Conservation (phyloP, 2,888 invertebrate genomes). For the Conus canariensis region DNA sequence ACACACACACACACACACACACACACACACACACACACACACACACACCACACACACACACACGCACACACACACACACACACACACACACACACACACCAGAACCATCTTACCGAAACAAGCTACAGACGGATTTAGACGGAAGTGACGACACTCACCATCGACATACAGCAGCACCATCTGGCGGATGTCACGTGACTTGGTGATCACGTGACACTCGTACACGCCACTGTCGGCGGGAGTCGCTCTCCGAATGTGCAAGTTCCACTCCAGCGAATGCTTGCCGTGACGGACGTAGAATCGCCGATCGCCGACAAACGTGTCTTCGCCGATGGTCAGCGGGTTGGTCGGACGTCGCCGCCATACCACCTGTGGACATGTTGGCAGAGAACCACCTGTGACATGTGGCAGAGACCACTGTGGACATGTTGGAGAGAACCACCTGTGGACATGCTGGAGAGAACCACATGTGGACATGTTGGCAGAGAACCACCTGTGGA, state of each 20-base stretch:
- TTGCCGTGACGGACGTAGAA: conserved; percentile 57
- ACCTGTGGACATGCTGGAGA: no score
- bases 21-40: neutral
- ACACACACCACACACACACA: no score
- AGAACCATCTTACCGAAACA: neutral
- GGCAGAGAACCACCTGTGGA: no score
- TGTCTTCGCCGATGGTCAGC: conserved; percentile 60
- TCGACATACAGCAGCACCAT: conserved; percentile 57
- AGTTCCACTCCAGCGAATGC: conserved; percentile 62
- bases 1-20: no score
- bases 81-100: neutral
- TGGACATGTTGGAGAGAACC: no score
- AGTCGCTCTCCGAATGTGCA: conserved; percentile 61
- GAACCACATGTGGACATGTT: no score
- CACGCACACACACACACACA: neutral
- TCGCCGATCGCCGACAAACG: conserved; percentile 58
- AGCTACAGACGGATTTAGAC: no score
- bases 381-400: no score
- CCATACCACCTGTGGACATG: conserved; percentile 60
- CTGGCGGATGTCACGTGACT: conserved; percentile 57
- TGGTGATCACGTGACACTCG: conserved; percentile 67
- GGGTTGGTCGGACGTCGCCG: conserved; percentile 57
- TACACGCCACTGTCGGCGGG: conserved; percentile 63
- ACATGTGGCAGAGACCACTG: neutral
- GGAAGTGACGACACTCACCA: conserved; percentile 51